Evolutionary conservation across 2,113 vertebrate species (phyloP), one percentile per base, ranked within the genome.

Genomic region (Gulo gulo): DNA sequence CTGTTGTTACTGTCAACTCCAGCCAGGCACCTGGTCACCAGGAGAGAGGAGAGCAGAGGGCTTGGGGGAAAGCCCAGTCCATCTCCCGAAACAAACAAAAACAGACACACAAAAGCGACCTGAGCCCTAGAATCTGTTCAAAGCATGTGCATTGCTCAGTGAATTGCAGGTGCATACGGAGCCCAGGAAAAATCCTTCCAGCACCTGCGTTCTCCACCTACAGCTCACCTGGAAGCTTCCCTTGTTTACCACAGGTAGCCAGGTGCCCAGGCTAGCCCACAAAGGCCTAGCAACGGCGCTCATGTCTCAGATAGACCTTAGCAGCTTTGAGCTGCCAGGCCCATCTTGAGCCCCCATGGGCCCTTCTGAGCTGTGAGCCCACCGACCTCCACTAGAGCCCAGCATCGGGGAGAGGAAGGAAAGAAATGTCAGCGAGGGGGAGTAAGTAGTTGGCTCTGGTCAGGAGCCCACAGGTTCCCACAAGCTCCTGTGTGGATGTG

Each of bases 401-500:
- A 31, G 71, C 21, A 6, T 6, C 4, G 5, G 39, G 23, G 4
- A 52, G 3, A 21, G 29, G 7, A 42, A 47, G 57, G 8, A 3
- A 63, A 50, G 52, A 74, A 57, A 52, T 2, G 11, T 4, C 14
- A 39, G 5, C 2, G 4, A 86, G 71, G 12, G 2, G 2, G 69
- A 39, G 71, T 7, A 7, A 78, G 0, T 1, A 45, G 84, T 18
- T 52, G 39, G 85, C 57, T 88, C 50, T 55, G 18, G 65, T 47
- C 63, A 29, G 14, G 10, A 74, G 20, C 16, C 9, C 39, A 36
- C 45, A 3, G 20, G 65, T 63, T 50, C n/a, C 76, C 23, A 57
- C 16, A 42, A n/a, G 36, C 36, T 13, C 1, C 0, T 34, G 0
- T 31, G 13, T n/a, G 57, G 79, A 9, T 50, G 11, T 2, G 10